Percentiles rank a stretch among this genome's conserved stretches.
Conservation (phyloP, 2,888 invertebrate species). For the Yponomeuta evonymella region DNA sequence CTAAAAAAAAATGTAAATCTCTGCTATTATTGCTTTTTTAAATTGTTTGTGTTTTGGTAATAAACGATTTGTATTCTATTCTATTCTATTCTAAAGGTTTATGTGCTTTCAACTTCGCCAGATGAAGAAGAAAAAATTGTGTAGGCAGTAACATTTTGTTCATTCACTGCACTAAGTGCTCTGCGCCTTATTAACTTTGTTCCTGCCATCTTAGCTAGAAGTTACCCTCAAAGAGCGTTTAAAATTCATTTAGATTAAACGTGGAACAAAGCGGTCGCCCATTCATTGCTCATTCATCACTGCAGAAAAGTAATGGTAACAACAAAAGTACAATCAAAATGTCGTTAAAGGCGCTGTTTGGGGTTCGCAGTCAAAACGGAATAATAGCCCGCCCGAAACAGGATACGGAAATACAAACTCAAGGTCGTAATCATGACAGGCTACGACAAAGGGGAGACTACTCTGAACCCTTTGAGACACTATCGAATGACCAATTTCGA, state of each 20-base stretch:
- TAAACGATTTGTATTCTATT: too few species aligned
- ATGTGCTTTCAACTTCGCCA: too few species aligned
- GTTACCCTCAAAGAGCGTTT: background rate
- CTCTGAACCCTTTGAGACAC: background rate
- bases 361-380: background rate
- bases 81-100: too few species aligned
- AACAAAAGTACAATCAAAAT: slow-evolving; percentile 1
- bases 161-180: too few species aligned
- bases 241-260: background rate
- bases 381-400: slow-evolving; percentile 6
- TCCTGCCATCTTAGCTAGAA: background rate
- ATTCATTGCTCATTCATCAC: background rate
- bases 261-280: background rate
- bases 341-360: background rate
- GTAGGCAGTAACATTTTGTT: too few species aligned
- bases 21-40: too few species aligned
- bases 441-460: background rate
- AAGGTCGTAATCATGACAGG: slow-evolving; percentile 10
- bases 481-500: background rate
- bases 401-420: slow-evolving; percentile 9
- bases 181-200: too few species aligned
- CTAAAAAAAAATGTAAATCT: too few species aligned
- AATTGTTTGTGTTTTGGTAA: too few species aligned
- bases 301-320: slow-evolving; percentile 1
- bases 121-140: too few species aligned